Conservation (phyloP, 2,797 vertebrate genomes). For the Ptychadena robeensis region DNA sequence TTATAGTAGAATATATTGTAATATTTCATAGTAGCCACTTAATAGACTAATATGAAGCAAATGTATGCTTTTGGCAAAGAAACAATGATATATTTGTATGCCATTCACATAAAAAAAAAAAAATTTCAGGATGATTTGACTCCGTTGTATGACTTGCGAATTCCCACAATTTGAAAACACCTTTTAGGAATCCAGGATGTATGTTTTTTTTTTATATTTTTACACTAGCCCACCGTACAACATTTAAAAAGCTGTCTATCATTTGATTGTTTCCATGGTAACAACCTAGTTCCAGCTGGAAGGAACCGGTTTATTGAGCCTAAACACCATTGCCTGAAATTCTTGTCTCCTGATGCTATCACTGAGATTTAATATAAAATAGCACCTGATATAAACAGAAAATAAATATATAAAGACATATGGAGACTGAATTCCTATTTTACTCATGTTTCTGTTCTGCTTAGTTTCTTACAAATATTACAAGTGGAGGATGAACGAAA, state of each 20-base stretch:
- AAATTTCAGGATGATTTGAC: background rate
- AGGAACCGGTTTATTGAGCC: slow-evolving; percentile 71
- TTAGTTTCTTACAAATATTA: background rate
- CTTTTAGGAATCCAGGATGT: slow-evolving; percentile 70
- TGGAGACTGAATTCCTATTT: background rate
- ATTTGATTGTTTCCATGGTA: slow-evolving; percentile 77
- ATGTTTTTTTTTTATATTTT: slow-evolving; percentile 71
- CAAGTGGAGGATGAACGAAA: background rate
- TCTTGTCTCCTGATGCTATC: slow-evolving; percentile 59
- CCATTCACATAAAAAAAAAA: background rate
- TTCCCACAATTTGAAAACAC: slow-evolving; percentile 69
- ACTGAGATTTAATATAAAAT: slow-evolving; percentile 30
- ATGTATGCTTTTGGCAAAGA: background rate
- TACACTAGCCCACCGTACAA: slow-evolving; percentile 71
- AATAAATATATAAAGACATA: background rate
- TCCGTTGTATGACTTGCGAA: slow-evolving; percentile 38
- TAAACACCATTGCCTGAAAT: slow-evolving; percentile 64
- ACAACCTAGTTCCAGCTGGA: slow-evolving; percentile 78
- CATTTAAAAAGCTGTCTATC: slow-evolving; percentile 78
- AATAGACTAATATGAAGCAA: background rate
- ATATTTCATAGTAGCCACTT: background rate
- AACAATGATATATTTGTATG: background rate
- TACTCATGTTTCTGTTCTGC: slow-evolving; percentile 12
- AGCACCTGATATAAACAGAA: slow-evolving; percentile 43
- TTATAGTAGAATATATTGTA: background rate